A percentile compares a stretch with the other conserved stretches of the same genome.
Evolutionary conservation across 2,113 vertebrate species (phyloP).

Genomic region (Galemys pyrenaicus): DNA sequence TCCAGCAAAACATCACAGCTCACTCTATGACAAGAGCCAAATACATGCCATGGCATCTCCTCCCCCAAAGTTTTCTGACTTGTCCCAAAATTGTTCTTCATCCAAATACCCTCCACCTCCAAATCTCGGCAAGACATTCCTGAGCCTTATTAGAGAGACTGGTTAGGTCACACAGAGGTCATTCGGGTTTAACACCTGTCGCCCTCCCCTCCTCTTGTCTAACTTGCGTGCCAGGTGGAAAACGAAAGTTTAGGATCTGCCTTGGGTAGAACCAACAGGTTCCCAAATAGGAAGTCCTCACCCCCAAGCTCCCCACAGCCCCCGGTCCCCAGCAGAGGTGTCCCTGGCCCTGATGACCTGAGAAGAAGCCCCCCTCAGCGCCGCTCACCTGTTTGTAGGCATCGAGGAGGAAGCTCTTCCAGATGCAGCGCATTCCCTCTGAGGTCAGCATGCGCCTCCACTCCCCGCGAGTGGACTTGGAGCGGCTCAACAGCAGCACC

Average conservation of each 20-base stretch:
- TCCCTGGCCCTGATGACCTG: not conserved
- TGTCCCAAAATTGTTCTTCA: not conserved
- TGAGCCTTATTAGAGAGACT: not conserved
- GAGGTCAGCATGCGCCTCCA: conserved; percentile 97
- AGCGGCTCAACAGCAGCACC: conserved; percentile 92
- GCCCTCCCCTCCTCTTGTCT: not conserved
- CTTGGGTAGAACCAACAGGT: not conserved
- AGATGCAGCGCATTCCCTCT: conserved; percentile 95
- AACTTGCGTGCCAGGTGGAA: conserved; percentile 28
- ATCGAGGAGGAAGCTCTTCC: conserved; percentile 97
- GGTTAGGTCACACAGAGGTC: not conserved
- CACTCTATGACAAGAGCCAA: not conserved
- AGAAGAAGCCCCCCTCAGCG: not conserved
- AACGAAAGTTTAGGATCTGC: not conserved
- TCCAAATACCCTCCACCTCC: not conserved
- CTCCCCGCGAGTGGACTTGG: conserved; percentile 89
- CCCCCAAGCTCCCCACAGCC: not conserved
- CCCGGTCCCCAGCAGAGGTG: rapidly evolving
- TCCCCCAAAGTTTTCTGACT: not conserved
- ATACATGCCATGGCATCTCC: not conserved
- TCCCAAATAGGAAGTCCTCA: not conserved
- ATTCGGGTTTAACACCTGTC: not conserved
- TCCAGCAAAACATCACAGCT: not conserved
- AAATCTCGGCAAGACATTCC: not conserved
- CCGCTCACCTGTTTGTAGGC: conserved; percentile 95